These are phyloP conservation scores for Taeniopygia guttata DNA, from an alignment of 2,797 vertebrate species.

Conservation along the genomic window DNA sequence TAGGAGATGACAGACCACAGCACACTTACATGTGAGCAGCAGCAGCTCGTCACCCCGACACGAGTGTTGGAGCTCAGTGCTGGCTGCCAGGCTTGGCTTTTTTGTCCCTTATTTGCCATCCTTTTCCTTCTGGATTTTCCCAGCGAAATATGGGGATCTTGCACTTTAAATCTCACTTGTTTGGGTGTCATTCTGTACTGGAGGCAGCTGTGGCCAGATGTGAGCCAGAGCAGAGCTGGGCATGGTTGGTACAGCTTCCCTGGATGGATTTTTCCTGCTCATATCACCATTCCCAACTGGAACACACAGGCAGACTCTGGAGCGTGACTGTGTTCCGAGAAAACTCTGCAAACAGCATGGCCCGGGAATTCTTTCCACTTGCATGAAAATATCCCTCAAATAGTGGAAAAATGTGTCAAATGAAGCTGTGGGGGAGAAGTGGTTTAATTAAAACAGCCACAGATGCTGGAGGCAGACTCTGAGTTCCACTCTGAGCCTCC, in stretches of 20 bases:
- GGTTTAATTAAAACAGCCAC: background rate
- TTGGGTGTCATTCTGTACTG: fast-evolving
- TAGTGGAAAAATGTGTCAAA: conserved; percentile 10
- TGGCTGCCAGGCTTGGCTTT: background rate
- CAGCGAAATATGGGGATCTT: fast-evolving
- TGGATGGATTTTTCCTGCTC: background rate
- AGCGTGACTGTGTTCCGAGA: background rate
- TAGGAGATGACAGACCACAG: background rate
- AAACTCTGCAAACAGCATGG: background rate
- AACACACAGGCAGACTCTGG: background rate
- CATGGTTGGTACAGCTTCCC: fast-evolving
- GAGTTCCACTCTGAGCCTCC: background rate
- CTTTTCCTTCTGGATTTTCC: background rate
- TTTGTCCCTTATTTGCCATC: background rate
- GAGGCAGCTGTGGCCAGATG: background rate
- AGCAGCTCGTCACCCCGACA: fast-evolving
- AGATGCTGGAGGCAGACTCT: background rate
- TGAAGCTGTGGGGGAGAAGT: background rate
- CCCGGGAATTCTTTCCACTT: conserved; percentile 33
- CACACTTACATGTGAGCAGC: background rate
- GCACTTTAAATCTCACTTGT: background rate
- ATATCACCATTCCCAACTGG: background rate
- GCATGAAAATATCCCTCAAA: conserved; percentile 8
- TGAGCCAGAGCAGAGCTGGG: background rate
- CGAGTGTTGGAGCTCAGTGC: fast-evolving